A percentile compares a stretch with the other conserved stretches of the same genome.
These are phyloP conservation scores for Sminthurides aquaticus DNA, from an alignment of 2,888 invertebrate species.

Conservation along the genomic window DNA sequence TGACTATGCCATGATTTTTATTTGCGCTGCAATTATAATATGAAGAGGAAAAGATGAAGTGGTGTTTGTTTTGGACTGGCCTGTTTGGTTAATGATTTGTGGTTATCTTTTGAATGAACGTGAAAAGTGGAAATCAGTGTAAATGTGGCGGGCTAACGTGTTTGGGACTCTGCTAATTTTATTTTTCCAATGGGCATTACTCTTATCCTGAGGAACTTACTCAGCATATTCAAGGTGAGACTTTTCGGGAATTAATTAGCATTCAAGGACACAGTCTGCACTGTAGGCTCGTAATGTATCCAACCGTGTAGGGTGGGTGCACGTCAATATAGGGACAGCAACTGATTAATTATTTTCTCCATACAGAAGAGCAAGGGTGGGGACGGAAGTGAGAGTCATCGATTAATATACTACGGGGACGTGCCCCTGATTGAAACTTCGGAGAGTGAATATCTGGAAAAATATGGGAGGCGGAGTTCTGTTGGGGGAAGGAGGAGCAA, in stretches of 20 bases:
- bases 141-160: neutral
- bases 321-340: no score
- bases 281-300: no score
- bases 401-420: conserved; percentile 31
- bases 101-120: neutral
- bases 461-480: neutral
- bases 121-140: neutral
- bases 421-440: conserved; percentile 25
- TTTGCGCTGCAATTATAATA: neutral
- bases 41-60: neutral
- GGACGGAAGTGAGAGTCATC: neutral
- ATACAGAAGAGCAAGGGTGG: neutral
- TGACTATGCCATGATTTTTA: neutral
- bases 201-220: conserved; percentile 4
- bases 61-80: neutral
- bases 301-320: no score
- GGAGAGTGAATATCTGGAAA: conserved; percentile 6
- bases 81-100: neutral
- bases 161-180: neutral
- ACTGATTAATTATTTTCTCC: no score
- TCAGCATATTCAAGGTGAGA: conserved; percentile 12
- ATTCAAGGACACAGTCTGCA: neutral
- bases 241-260: no score
- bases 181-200: conserved; percentile 16
- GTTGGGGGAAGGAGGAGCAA: neutral